Percentiles rank a stretch among this genome's conserved stretches.
phyloP scores from a whole-genome alignment of 2,797 vertebrate genomes.

The Aphelocoma californica region DNA sequence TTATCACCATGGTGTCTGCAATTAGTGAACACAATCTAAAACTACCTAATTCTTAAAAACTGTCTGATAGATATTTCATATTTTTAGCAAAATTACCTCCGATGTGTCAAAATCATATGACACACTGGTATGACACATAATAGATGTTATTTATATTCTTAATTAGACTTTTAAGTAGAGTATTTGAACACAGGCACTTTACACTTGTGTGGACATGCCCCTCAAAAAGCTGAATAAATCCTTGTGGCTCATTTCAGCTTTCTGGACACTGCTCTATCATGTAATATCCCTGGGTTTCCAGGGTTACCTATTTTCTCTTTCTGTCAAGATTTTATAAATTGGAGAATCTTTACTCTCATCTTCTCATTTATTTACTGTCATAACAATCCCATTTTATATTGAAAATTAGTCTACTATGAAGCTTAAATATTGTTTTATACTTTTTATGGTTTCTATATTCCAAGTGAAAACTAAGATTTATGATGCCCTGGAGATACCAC shows the following conservation, averaged over 20 bases:
- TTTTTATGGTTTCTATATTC: conserved; percentile 69
- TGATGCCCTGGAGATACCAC: conserved; percentile 66
- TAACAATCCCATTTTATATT: conserved; percentile 69
- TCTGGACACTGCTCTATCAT: conserved; percentile 43
- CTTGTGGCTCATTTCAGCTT: conserved; percentile 28
- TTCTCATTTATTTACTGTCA: conserved; percentile 67
- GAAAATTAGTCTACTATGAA: conserved; percentile 74
- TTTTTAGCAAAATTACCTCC: neutral
- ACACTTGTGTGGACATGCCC: neutral
- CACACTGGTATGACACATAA: neutral
- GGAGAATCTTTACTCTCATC: conserved; percentile 54
- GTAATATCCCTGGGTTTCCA: neutral
- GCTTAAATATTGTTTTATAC: conserved; percentile 74
- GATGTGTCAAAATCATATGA: neutral
- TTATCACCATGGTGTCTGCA: conserved; percentile 40
- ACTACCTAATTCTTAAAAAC: conserved; percentile 18
- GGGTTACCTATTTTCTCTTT: conserved; percentile 32
- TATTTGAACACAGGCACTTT: neutral
- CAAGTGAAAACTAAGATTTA: conserved; percentile 75
- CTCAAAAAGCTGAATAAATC: neutral
- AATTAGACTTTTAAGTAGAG: neutral
- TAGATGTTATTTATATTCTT: neutral
- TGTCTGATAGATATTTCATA: neutral
- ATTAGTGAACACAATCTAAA: conserved; percentile 43
- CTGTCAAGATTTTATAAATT: conserved; percentile 47